Conservation (phyloP, 2,113 vertebrate genomes). For the Kryptolebias marmoratus region DNA sequence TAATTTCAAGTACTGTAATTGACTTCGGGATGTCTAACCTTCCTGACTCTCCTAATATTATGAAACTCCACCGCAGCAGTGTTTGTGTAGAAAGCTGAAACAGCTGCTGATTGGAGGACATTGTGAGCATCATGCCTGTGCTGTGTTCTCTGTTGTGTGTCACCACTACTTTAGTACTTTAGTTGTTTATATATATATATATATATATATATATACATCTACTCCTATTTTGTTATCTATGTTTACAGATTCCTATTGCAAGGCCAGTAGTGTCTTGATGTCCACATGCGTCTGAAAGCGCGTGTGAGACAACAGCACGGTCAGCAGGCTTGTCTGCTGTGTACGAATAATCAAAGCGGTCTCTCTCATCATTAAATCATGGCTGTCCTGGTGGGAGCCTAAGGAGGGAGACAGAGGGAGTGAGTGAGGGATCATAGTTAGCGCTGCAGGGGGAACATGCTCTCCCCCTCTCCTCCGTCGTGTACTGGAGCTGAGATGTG, state of each 20-base stretch:
- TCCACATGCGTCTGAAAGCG: constrained; percentile 28
- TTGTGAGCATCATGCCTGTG: constrained; percentile 2
- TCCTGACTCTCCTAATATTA: neutral
- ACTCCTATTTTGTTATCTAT: constrained; percentile 11
- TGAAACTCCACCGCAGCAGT: neutral
- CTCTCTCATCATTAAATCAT: constrained; percentile 82
- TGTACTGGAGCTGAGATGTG: constrained; percentile 75
- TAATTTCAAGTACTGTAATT: constrained; percentile 40
- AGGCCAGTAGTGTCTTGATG: constrained; percentile 8
- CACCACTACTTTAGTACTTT: constrained; percentile 4
- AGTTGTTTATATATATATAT: constrained; percentile 3
- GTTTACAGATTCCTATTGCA: constrained; percentile 20
- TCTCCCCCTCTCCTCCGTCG: constrained; percentile 65
- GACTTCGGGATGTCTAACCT: constrained; percentile 41
- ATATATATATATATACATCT: neutral
- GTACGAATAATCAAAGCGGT: constrained; percentile 84
- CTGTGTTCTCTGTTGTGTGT: constrained; percentile 9
- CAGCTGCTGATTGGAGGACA: neutral
- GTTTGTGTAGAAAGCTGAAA: neutral
- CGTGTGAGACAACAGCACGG: constrained; percentile 59
- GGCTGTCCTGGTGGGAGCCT: constrained; percentile 72
- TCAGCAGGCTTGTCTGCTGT: constrained; percentile 76
- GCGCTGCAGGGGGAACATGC: constrained; percentile 78
- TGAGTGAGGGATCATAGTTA: constrained; percentile 74
- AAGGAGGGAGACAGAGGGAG: constrained; percentile 60